Base-by-base conservation (phyloP, 2,797 vertebrate species). In the Bothrops alternatus region DNA sequence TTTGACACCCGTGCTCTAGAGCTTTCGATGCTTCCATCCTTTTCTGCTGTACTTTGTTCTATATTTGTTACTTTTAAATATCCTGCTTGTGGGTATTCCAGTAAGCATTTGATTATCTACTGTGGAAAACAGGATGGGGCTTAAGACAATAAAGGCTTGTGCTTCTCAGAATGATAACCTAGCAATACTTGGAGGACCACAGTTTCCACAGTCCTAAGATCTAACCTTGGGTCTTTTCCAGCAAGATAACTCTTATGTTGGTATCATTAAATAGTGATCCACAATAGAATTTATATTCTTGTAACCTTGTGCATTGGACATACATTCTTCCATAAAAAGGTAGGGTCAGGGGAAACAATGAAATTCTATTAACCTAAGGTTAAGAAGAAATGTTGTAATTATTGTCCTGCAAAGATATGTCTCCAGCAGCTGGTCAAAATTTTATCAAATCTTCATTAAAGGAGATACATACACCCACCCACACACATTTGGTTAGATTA, bases 21-120 rank as follows among this genome's bases (percentile, higher is more conserved):
- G 6, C 65, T 37, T 37, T 18, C 14, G 37, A 73, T 73, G n/a
- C 16, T 94, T 3, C 60, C 92, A 93, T 86, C 0, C 90, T 93
- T 91, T 53, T 32, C 63, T 6, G 4, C 14, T 42, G 14, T 28
- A 37, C 2, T 69, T 69, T 69, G 65, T 69, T 69, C 90, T 87
- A 25, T 87, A 61, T 87, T 65, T 23, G 18, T 78, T 78, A 78
- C 73, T 78, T 78, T 78, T 78, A 42, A 63, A 86, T 32, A 32
- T 56, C 20, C n/a, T 57, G 6, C 23, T 25, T 57, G 11, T 55
- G n/a, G 20, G 18, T 32, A 56, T 90, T 32, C 53, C 28, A 20
- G 23, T 56, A 73, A 65, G 28, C 63, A 65, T n/a, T 28, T 65
- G 16, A 26, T 50, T 90, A 32, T 50, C n/a, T 4, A 56, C 5